Percentiles rank a stretch among this genome's conserved stretches.
phyloP scores from a whole-genome alignment of 2,113 vertebrate species.

The Ptilorrhoa leucosticta region DNA sequence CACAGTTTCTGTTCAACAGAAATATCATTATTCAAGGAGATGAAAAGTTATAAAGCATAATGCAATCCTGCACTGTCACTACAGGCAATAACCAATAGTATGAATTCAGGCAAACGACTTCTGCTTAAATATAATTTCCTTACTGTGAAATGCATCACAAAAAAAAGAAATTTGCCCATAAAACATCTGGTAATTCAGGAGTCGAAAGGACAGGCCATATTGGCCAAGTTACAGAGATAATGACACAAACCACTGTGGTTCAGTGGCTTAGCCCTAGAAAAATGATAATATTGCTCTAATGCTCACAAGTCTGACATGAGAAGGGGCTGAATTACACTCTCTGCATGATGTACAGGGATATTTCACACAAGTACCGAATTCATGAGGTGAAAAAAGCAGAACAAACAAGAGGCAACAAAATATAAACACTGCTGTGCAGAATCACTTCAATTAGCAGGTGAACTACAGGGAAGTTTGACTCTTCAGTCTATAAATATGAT shows the following conservation, averaged over 20 bases:
- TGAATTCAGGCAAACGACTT: background rate
- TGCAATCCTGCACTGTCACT: background rate
- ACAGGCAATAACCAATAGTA: background rate
- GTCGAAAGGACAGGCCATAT: background rate
- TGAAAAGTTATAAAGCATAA: background rate
- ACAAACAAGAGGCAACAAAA: background rate
- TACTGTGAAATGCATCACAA: background rate
- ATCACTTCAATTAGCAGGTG: background rate
- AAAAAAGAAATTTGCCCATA: background rate
- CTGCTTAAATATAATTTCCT: constrained; percentile 13
- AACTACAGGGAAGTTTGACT: background rate
- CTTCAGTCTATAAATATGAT: background rate
- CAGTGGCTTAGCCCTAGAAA: background rate
- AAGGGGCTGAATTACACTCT: background rate
- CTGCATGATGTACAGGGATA: background rate
- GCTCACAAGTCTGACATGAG: background rate
- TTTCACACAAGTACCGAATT: background rate
- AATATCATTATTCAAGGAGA: background rate
- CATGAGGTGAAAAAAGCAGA: background rate
- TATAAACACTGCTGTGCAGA: background rate
- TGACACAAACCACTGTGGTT: background rate
- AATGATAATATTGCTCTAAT: background rate
- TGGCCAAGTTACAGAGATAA: background rate
- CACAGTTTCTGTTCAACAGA: background rate
- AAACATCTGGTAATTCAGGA: background rate